phyloP scores from a whole-genome alignment of 2,113 vertebrate species.

The Trachemys scripta region DNA sequence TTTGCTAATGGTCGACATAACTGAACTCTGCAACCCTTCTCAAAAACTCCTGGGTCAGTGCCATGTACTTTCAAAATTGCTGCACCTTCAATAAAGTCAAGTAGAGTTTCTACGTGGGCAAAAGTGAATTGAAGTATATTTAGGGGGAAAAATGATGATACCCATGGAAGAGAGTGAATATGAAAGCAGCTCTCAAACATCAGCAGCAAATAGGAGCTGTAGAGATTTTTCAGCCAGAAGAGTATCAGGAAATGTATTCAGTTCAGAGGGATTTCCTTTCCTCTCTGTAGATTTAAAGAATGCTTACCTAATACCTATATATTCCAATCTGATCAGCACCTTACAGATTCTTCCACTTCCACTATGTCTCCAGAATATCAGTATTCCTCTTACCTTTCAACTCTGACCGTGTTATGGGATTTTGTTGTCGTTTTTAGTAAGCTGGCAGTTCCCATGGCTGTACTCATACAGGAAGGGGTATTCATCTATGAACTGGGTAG shows the following conservation, averaged over 20 bases:
- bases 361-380: not conserved
- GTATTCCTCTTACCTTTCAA: not conserved
- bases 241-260: not conserved
- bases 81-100: not conserved
- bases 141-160: not conserved
- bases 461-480: not conserved
- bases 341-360: not conserved
- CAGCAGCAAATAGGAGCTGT: not conserved
- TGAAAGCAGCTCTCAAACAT: not conserved
- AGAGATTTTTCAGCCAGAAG: not conserved
- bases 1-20: not conserved
- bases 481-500: not conserved
- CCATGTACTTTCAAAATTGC: not conserved
- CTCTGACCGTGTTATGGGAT: accelerated
- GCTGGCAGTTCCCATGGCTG: not conserved
- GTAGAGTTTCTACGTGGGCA: not conserved
- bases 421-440: not conserved
- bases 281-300: not conserved
- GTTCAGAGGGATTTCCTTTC: not conserved
- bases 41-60: not conserved
- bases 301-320: not conserved
- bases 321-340: not conserved
- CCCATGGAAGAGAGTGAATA: not conserved
- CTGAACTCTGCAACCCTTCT: not conserved
- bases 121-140: not conserved